Percentiles rank a stretch among this genome's conserved stretches.
Conservation (phyloP, 2,888 invertebrate species). For the Bellardia bayeri region DNA sequence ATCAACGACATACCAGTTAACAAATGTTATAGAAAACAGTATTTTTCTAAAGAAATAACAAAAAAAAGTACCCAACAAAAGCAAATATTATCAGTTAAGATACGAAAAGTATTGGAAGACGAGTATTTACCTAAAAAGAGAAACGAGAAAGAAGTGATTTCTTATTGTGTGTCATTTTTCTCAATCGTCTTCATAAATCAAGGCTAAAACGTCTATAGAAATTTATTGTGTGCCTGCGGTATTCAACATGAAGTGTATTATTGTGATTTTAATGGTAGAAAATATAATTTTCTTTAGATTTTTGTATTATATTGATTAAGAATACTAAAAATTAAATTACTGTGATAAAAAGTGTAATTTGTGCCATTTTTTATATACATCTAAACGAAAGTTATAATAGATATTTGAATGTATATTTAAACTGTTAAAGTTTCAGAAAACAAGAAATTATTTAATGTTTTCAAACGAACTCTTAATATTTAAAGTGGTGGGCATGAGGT, state of each 20-base stretch:
- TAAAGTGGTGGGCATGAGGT: no score
- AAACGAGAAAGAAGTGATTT: slow-evolving; percentile 33
- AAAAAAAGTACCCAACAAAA: slow-evolving; percentile 5
- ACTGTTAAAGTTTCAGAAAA: no score
- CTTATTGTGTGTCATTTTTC: not conserved
- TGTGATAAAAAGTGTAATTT: not conserved
- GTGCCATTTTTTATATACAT: not conserved
- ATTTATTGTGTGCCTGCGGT: not conserved
- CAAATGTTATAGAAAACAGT: slow-evolving; percentile 27
- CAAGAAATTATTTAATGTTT: no score
- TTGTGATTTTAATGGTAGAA: slow-evolving; percentile 54
- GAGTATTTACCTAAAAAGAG: slow-evolving; percentile 4
- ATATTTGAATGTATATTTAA: no score
- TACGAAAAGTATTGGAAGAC: slow-evolving; percentile 21
- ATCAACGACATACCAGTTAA: slow-evolving; percentile 1
- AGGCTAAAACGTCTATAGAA: slow-evolving; percentile 17
- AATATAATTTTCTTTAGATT: not conserved
- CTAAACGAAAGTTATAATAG: no score
- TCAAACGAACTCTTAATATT: no score
- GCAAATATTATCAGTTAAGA: slow-evolving; percentile 44
- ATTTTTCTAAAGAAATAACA: slow-evolving; percentile 38
- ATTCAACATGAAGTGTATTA: slow-evolving; percentile 52
- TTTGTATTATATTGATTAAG: not conserved
- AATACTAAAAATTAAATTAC: not conserved
- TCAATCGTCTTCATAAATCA: slow-evolving; percentile 4